Evolutionary conservation across 2,888 invertebrate species (phyloP).

Genomic region (Lasioglossum marginatum): DNA sequence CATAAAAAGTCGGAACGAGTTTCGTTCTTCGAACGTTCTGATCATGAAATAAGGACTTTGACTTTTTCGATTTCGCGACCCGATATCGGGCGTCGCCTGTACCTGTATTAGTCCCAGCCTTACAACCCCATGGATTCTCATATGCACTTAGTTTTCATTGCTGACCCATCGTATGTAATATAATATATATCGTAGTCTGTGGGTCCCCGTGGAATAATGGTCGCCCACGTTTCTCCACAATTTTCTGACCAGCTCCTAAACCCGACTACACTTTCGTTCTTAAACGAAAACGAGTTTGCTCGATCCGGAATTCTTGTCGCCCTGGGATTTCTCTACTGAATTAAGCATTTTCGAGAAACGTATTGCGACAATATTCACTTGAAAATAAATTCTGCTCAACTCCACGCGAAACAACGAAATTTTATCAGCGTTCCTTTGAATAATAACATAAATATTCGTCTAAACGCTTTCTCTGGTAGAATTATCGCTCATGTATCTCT

Average conservation of each 20-base stretch:
- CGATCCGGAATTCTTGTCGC: conserved; percentile 56
- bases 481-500: neutral
- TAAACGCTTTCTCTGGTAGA: neutral
- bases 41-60: conserved; percentile 57
- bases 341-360: conserved; percentile 25
- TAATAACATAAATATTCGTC: neutral
- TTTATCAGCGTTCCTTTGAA: neutral
- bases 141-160: conserved; percentile 85
- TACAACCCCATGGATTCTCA: conserved; percentile 82
- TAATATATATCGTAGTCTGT: conserved; percentile 83
- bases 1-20: conserved; percentile 50
- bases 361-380: neutral
- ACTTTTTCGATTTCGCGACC: conserved; percentile 65
- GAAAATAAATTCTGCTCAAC: neutral
- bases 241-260: conserved; percentile 61
- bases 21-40: conserved; percentile 39
- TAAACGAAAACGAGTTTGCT: conserved; percentile 62
- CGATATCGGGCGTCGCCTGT: conserved; percentile 42
- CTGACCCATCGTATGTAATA: conserved; percentile 81
- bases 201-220: conserved; percentile 80
- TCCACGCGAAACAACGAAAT: neutral
- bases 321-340: conserved; percentile 37
- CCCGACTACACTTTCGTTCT: conserved; percentile 56
- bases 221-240: conserved; percentile 74
- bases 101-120: conserved; percentile 45